Percentiles rank a stretch among this genome's conserved stretches.
Conservation (phyloP, 2,888 invertebrate genomes). For the Lobophora halterata region DNA sequence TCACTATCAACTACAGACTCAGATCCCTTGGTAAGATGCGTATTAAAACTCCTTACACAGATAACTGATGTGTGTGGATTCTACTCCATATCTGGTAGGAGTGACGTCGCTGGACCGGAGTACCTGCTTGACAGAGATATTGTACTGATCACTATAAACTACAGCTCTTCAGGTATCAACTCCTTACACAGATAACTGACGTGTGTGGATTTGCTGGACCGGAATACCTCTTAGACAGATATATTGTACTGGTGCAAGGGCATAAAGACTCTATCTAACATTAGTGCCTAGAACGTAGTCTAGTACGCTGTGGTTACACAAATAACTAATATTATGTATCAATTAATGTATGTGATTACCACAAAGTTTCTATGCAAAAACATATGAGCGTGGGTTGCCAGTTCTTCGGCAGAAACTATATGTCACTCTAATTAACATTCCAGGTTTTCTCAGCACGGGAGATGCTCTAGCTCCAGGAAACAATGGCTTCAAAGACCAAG, state of each 20-base stretch:
- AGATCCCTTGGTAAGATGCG: slow-evolving; percentile 65
- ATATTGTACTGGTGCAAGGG: no score
- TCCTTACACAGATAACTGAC: no score
- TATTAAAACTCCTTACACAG: no score
- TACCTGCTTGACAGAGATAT: slow-evolving; percentile 84
- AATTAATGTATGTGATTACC: no score
- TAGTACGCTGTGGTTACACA: no score
- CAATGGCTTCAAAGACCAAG: slow-evolving; percentile 86
- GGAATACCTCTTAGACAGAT: no score
- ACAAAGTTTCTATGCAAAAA: neutral
- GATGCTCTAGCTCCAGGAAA: slow-evolving; percentile 85
- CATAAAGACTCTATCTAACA: no score
- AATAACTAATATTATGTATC: no score
- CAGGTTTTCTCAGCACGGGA: slow-evolving; percentile 84
- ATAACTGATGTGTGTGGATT: slow-evolving; percentile 86
- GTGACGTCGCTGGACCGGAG: slow-evolving; percentile 79
- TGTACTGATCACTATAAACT: slow-evolving; percentile 84
- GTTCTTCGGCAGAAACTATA: slow-evolving; percentile 68
- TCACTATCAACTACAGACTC: slow-evolving; percentile 83
- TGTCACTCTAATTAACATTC: slow-evolving; percentile 50
- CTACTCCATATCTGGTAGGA: slow-evolving; percentile 82
- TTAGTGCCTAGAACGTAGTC: no score
- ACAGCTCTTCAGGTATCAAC: slow-evolving; percentile 80
- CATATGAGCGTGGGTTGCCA: no score
- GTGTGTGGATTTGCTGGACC: no score